Percentiles rank a stretch among this genome's conserved stretches.
Evolutionary conservation across 2,797 vertebrate species (phyloP).

Genomic region (Alca torda): DNA sequence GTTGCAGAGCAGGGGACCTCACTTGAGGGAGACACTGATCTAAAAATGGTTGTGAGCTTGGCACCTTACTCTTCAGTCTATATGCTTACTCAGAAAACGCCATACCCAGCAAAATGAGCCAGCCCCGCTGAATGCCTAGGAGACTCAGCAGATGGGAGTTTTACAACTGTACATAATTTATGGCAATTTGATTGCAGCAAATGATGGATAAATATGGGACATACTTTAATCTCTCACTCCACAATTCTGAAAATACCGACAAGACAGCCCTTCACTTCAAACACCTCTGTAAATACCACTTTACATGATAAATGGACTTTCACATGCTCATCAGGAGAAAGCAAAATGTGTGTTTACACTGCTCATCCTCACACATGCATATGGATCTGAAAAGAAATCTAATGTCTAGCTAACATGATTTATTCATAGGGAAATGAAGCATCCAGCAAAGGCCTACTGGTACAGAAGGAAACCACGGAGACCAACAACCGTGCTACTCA

Average conservation of each 20-base stretch:
- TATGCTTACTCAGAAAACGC: not conserved
- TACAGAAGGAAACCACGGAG: conserved; percentile 81
- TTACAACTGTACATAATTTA: conserved; percentile 14
- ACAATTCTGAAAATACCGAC: not conserved
- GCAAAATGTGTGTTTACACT: conserved; percentile 29
- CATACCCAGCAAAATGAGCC: not conserved
- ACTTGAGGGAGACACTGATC: not conserved
- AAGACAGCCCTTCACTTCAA: not conserved
- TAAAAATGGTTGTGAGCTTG: not conserved
- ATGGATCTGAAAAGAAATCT: conserved; percentile 28
- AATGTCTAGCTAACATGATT: conserved; percentile 57
- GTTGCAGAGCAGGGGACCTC: not conserved
- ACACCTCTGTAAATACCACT: conserved; percentile 20
- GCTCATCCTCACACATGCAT: not conserved
- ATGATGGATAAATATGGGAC: not conserved
- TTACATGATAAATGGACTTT: conserved; percentile 29
- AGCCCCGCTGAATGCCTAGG: not conserved
- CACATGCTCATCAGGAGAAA: not conserved
- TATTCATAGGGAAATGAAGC: conserved; percentile 81
- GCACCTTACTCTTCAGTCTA: not conserved
- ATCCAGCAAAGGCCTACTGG: conserved; percentile 69
- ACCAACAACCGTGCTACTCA: conserved; percentile 82
- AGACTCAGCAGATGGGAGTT: not conserved
- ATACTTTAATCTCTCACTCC: conserved; percentile 31
- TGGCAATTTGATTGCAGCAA: conserved; percentile 14